Percentiles rank a stretch among this genome's conserved stretches.
Evolutionary conservation across 1,140 invertebrate genomes (phyloP).

Genomic region (Steinernema feltiae): DNA sequence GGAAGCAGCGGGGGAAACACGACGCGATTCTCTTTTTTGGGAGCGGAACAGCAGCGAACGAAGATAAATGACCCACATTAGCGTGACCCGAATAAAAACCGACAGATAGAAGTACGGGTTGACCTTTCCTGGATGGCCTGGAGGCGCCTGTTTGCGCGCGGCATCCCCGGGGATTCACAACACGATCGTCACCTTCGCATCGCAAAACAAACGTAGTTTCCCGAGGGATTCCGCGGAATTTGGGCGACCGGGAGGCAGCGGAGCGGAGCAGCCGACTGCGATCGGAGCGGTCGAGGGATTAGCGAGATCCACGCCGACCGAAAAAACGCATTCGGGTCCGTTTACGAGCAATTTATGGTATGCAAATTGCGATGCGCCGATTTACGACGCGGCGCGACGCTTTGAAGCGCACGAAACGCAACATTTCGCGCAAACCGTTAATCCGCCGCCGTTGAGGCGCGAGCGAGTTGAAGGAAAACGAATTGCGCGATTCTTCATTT

Average conservation of each 20-base stretch:
- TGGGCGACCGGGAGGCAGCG: no score
- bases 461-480: no score
- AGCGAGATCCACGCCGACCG: neutral
- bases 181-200: no score
- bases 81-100: neutral
- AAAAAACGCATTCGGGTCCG: slow-evolving; percentile 13
- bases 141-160: neutral
- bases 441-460: neutral
- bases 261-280: neutral
- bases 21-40: neutral
- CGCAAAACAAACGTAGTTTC: no score
- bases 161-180: no score
- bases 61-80: slow-evolving; percentile 1
- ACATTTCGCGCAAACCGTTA: slow-evolving; percentile 15
- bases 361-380: slow-evolving; percentile 8
- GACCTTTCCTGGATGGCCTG: neutral
- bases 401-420: slow-evolving; percentile 7
- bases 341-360: slow-evolving; percentile 14
- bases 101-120: neutral
- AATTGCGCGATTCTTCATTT: no score
- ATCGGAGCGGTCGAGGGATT: neutral
- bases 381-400: slow-evolving; percentile 1
- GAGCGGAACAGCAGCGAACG: neutral
- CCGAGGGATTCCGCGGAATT: no score
- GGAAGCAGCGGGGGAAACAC: neutral